Percentiles rank a stretch among this genome's conserved stretches.
phyloP scores from a whole-genome alignment of 1,140 invertebrate species.

The Calephelis nemesis region DNA sequence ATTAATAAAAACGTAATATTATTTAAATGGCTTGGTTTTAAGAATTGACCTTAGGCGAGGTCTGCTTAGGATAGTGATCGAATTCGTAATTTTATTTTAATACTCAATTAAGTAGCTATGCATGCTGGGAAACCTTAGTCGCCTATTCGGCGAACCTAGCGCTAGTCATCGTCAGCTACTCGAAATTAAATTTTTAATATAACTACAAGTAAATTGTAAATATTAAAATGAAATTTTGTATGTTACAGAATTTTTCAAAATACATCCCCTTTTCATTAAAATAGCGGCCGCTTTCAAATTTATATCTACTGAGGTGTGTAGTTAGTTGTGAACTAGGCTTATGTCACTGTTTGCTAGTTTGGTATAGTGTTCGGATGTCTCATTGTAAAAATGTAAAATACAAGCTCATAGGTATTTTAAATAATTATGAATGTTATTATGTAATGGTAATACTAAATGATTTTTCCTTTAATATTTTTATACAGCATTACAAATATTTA shows the following conservation, averaged over 20 bases:
- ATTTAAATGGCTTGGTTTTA: slow-evolving; percentile 8
- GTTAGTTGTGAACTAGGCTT: slow-evolving; percentile 76
- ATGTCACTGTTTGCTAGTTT: slow-evolving; percentile 71
- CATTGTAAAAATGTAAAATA: slow-evolving; percentile 78
- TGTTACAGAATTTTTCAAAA: slow-evolving; percentile 71
- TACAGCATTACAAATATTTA: slow-evolving; percentile 77
- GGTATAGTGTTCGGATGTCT: slow-evolving; percentile 66
- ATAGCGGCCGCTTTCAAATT: slow-evolving; percentile 70
- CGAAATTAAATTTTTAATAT: slow-evolving; percentile 56
- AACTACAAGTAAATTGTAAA: slow-evolving; percentile 67
- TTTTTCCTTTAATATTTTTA: slow-evolving; percentile 79
- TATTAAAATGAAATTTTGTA: slow-evolving; percentile 76
- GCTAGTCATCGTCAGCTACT: slow-evolving; percentile 52
- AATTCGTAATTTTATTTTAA: slow-evolving; percentile 34
- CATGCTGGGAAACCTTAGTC: slow-evolving; percentile 63
- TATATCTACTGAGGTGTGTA: slow-evolving; percentile 75
- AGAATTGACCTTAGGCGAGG: slow-evolving; percentile 8
- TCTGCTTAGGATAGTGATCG: slow-evolving; percentile 15
- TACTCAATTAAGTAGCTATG: slow-evolving; percentile 55
- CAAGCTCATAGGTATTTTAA: slow-evolving; percentile 67
- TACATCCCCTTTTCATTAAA: slow-evolving; percentile 72
- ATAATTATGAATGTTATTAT: slow-evolving; percentile 71
- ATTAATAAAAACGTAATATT: slow-evolving; percentile 18
- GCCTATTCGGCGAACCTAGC: slow-evolving; percentile 51
- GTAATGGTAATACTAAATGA: slow-evolving; percentile 66